Percentiles rank a stretch among this genome's conserved stretches.
phyloP scores from a whole-genome alignment of 1,140 invertebrate species.

The Drosophila serrata region DNA sequence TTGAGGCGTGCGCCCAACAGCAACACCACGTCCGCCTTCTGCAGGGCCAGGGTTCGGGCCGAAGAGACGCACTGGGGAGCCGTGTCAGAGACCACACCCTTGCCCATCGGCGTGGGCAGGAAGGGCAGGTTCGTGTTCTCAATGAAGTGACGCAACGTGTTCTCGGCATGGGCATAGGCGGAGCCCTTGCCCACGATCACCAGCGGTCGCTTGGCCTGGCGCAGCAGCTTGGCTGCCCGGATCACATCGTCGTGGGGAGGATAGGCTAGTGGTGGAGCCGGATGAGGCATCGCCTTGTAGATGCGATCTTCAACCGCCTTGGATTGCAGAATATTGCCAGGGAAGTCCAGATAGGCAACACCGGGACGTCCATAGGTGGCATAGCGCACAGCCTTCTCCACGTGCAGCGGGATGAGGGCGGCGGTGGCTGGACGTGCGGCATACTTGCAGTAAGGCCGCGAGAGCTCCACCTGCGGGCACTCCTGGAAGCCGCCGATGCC shows the following conservation, averaged over 20 bases:
- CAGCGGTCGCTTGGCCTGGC: conserved; percentile 91
- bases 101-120: conserved; percentile 98
- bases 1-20: conserved; percentile 96
- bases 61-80: conserved; percentile 92
- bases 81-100: conserved; percentile 95
- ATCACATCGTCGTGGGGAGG: conserved; percentile 89
- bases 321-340: conserved; percentile 91
- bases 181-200: conserved; percentile 98
- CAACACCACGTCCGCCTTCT: conserved; percentile 95
- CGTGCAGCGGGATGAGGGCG: conserved; percentile 93
- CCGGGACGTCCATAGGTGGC: conserved; percentile 95
- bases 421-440: conserved; percentile 93
- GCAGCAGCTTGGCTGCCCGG: conserved; percentile 89
- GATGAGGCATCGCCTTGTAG: conserved; percentile 82
- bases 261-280: conserved; percentile 89
- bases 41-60: conserved; percentile 94
- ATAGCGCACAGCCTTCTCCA: conserved; percentile 96
- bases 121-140: conserved; percentile 92
- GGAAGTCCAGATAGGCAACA: conserved; percentile 95
- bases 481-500: conserved; percentile 98
- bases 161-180: conserved; percentile 93
- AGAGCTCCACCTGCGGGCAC: conserved; percentile 95
- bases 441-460: conserved; percentile 95
- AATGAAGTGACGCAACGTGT: conserved; percentile 90
- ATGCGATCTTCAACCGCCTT: conserved; percentile 78